These are phyloP conservation scores for Onychomys leucogaster DNA, from an alignment of 2,797 vertebrate species.

Conservation along the genomic window DNA sequence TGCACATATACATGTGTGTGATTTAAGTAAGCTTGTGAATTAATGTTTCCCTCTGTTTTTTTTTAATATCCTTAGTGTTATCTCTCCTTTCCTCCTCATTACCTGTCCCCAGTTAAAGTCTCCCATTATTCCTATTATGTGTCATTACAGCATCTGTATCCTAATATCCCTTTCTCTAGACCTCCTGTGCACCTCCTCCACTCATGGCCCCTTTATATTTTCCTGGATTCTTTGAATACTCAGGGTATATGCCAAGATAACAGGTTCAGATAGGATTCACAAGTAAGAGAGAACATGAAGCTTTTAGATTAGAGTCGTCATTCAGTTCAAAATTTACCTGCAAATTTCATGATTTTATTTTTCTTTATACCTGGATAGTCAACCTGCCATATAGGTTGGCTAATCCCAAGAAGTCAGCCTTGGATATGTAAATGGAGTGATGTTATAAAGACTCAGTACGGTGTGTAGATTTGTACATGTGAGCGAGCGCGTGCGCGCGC, in stretches of 20 bases:
- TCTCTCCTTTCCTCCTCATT: neutral
- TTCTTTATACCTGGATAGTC: neutral
- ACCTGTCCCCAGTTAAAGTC: neutral
- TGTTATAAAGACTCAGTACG: neutral
- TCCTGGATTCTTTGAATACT: neutral
- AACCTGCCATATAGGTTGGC: neutral
- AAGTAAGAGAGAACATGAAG: neutral
- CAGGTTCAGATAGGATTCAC: neutral
- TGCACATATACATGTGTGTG: too few relatives aligned
- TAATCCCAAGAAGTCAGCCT: neutral
- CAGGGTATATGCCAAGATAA: neutral
- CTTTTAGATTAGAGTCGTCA: neutral
- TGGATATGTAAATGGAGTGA: neutral
- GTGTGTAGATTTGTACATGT: neutral
- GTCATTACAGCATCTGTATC: neutral
- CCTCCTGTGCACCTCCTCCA: neutral
- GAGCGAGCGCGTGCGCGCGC: rapidly evolving
- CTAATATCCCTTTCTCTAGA: too few relatives aligned
- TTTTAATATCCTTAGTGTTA: neutral
- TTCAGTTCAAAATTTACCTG: neutral
- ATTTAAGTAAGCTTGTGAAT: neutral
- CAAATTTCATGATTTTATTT: neutral
- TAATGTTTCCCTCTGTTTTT: neutral
- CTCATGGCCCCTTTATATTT: neutral
- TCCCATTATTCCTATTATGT: neutral